Percentiles rank a stretch among this genome's conserved stretches.
Evolutionary conservation across 2,888 invertebrate species (phyloP).

Genomic region (Gastrophysa polygoni): DNA sequence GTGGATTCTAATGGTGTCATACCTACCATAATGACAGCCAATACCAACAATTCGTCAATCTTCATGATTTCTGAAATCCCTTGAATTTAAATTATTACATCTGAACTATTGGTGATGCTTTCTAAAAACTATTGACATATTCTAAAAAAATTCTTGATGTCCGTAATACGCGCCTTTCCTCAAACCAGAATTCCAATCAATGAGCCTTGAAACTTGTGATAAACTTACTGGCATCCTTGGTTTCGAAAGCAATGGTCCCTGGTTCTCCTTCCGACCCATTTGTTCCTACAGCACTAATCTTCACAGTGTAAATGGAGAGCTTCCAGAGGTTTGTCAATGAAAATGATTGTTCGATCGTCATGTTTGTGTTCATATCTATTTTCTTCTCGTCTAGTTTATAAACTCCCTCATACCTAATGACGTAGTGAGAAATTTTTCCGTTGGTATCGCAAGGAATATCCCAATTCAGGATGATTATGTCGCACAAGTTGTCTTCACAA

Average conservation of each 20-base stretch:
- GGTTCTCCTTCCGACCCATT: not conserved
- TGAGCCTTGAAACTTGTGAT: not conserved
- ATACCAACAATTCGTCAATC: no score
- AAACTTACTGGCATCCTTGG: constrained; percentile 5
- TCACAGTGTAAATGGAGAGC: not conserved
- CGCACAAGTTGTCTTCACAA: not conserved
- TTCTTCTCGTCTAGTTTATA: not conserved
- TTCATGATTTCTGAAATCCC: no score
- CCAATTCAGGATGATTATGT: not conserved
- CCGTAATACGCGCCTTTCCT: no score
- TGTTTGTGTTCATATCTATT: not conserved
- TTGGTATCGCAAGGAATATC: constrained; percentile 17
- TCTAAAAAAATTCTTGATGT: no score
- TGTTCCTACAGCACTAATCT: not conserved
- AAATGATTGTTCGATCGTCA: not conserved
- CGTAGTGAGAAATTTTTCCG: constrained; percentile 5
- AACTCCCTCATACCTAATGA: not conserved
- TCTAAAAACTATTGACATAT: no score
- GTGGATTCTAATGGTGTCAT: no score
- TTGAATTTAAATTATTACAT: no score
- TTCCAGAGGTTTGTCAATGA: not conserved
- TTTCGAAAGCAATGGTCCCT: not conserved
- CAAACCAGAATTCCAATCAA: not conserved
- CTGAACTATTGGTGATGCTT: no score
- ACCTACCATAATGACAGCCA: no score